Evolutionary conservation across 2,797 vertebrate species (phyloP).

Genomic region (Yasuhikotakia modesta): DNA sequence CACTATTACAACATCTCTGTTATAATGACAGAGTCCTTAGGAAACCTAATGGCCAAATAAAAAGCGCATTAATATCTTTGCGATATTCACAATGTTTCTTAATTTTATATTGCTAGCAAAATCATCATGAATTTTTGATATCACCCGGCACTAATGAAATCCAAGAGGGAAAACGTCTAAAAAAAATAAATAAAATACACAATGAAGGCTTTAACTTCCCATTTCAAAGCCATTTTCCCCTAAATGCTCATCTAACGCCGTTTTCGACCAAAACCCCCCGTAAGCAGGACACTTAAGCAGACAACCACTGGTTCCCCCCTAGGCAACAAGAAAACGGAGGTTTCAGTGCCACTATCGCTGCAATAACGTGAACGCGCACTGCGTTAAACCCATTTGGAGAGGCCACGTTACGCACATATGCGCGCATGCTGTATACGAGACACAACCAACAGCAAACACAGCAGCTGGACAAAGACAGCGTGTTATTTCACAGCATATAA

Average conservation of each 20-base stretch:
- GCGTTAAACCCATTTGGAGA: slow-evolving; percentile 59
- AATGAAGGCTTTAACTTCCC: slow-evolving; percentile 57
- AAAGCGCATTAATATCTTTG: not conserved
- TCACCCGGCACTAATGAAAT: slow-evolving; percentile 63
- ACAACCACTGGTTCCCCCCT: slow-evolving; percentile 61
- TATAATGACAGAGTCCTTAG: not conserved
- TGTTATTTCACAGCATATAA: slow-evolving; percentile 44
- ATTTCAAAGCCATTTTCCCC: slow-evolving; percentile 70
- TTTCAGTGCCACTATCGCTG: slow-evolving; percentile 63
- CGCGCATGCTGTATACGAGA: slow-evolving; percentile 39
- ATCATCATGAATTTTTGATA: not conserved
- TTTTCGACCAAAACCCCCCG: slow-evolving; percentile 68
- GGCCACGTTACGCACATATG: slow-evolving; percentile 61
- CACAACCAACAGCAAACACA: slow-evolving; percentile 42
- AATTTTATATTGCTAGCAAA: not conserved
- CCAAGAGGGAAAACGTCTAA: slow-evolving; percentile 69
- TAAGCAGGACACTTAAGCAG: slow-evolving; percentile 66
- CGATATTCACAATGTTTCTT: not conserved
- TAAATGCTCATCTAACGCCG: slow-evolving; percentile 71
- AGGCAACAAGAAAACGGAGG: slow-evolving; percentile 66
- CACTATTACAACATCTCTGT: not conserved
- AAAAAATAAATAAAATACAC: slow-evolving; percentile 71
- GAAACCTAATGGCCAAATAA: not conserved
- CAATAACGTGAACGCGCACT: slow-evolving; percentile 57
- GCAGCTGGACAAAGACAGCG: slow-evolving; percentile 31